Conservation (phyloP, 1,140 invertebrate genomes). For the Drosophila azteca region DNA sequence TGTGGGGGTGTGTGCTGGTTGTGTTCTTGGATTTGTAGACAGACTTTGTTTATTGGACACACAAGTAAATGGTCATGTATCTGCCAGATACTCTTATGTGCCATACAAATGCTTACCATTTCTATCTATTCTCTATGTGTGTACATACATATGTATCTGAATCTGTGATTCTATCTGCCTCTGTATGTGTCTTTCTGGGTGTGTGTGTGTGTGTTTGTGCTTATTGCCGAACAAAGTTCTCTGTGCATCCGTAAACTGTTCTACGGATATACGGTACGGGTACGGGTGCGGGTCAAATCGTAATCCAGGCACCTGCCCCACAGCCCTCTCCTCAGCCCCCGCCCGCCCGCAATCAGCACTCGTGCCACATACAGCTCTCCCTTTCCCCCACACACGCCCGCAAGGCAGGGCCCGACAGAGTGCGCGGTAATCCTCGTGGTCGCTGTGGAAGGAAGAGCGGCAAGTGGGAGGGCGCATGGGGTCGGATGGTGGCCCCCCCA, state of each 20-base stretch:
- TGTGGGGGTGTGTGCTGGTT: neutral
- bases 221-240: no score
- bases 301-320: conserved; percentile 36
- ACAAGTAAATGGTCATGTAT: conserved; percentile 37
- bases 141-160: neutral
- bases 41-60: conserved; percentile 41
- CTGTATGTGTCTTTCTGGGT: neutral
- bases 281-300: conserved; percentile 18
- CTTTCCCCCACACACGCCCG: conserved; percentile 54
- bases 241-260: no score
- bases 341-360: neutral
- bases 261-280: neutral
- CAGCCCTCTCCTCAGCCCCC: neutral
- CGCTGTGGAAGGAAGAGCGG: neutral
- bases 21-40: conserved; percentile 33
- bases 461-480: neutral
- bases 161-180: neutral
- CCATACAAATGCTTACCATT: conserved; percentile 10
- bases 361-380: conserved; percentile 46
- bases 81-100: conserved; percentile 1
- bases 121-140: conserved; percentile 9
- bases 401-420: conserved; percentile 49
- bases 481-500: neutral
- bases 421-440: conserved; percentile 40
- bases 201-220: no score